phyloP scores from a whole-genome alignment of 2,797 vertebrate species.

The Atherinosoma microstoma region DNA sequence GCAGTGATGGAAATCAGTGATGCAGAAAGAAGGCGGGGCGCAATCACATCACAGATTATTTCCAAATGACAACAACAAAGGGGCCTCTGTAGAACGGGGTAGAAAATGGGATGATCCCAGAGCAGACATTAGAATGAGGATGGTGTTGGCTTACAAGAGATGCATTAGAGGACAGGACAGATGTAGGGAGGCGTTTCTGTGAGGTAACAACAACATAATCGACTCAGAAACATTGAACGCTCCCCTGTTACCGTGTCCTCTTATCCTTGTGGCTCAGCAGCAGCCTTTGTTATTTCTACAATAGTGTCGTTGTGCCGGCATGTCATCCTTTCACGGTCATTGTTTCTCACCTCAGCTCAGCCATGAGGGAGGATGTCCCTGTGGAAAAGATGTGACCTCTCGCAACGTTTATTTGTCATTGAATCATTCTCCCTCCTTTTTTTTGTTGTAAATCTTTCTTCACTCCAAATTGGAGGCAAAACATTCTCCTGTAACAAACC shows the following conservation, averaged over 20 bases:
- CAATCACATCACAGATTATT: conserved; percentile 5
- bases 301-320: conserved; percentile 72
- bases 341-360: conserved; percentile 78
- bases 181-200: conserved; percentile 61
- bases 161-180: conserved; percentile 63
- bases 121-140: conserved; percentile 30
- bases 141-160: conserved; percentile 44
- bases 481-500: not conserved
- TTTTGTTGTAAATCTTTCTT: conserved; percentile 10
- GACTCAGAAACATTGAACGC: conserved; percentile 71
- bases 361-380: conserved; percentile 61
- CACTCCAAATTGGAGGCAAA: not conserved
- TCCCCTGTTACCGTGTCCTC: conserved; percentile 75
- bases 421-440: conserved; percentile 26
- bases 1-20: not conserved
- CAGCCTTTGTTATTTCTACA: conserved; percentile 75
- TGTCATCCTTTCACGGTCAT: conserved; percentile 80
- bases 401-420: conserved; percentile 41
- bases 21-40: not conserved
- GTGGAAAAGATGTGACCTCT: conserved; percentile 57
- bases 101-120: conserved; percentile 46
- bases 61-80: conserved; percentile 13
- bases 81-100: not conserved
- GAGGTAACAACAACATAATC: conserved; percentile 79
- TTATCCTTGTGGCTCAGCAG: conserved; percentile 77